A percentile compares a stretch with the other conserved stretches of the same genome.
Conservation (phyloP, 2,888 invertebrate genomes). For the Eristalis tenax region DNA sequence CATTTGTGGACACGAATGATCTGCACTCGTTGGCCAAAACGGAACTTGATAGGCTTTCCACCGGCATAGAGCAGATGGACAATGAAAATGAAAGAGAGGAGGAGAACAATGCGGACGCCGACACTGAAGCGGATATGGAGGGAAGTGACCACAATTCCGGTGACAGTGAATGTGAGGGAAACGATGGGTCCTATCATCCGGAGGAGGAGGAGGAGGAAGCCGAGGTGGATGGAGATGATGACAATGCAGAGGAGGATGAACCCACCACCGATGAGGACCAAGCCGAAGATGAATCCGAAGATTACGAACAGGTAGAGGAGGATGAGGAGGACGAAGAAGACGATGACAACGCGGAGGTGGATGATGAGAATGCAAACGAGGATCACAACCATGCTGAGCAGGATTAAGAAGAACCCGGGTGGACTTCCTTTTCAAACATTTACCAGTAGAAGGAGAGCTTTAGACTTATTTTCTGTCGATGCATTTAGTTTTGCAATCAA, state of each 20-base stretch:
- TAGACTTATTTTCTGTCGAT: slow-evolving; percentile 19
- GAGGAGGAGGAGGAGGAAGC: slow-evolving; percentile 55
- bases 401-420: slow-evolving; percentile 15
- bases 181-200: slow-evolving; percentile 63
- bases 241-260: slow-evolving; percentile 35
- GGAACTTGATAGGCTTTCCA: slow-evolving; percentile 37
- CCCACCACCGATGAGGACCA: slow-evolving; percentile 45
- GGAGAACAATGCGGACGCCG: slow-evolving; percentile 69
- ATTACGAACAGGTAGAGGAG: slow-evolving; percentile 40
- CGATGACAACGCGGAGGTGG: slow-evolving; percentile 58
- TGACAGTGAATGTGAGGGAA: slow-evolving; percentile 67
- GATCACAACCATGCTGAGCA: slow-evolving; percentile 1
- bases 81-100: slow-evolving; percentile 50
- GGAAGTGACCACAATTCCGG: slow-evolving; percentile 72
- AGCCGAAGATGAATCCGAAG: slow-evolving; percentile 44
- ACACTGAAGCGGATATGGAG: slow-evolving; percentile 72
- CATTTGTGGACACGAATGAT: slow-evolving; percentile 50
- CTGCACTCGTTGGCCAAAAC: slow-evolving; percentile 45
- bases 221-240: slow-evolving; percentile 40
- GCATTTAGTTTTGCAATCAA: neutral
- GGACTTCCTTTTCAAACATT: neutral
- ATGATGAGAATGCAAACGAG: slow-evolving; percentile 50
- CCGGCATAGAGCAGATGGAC: slow-evolving; percentile 11
- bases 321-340: slow-evolving; percentile 57
- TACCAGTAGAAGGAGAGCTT: slow-evolving; percentile 7